Conservation (phyloP, 2,888 invertebrate species). For the Apantesis nais region DNA sequence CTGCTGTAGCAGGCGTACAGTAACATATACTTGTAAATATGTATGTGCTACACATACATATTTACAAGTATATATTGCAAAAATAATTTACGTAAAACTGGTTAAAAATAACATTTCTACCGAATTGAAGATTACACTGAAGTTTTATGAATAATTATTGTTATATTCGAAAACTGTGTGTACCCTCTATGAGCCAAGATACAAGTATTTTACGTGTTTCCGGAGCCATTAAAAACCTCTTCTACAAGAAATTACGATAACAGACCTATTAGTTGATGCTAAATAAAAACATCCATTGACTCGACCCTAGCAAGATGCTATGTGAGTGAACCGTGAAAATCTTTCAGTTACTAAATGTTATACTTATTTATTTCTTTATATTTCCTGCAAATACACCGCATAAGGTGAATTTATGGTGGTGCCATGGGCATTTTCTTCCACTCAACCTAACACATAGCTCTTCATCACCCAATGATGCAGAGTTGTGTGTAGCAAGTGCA, state of each 20-base stretch:
- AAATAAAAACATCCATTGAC: not conserved
- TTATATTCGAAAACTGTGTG: not conserved
- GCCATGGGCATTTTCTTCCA: no score
- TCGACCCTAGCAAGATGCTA: not conserved
- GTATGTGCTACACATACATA: no score
- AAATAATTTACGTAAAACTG: not conserved
- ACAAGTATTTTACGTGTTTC: no score
- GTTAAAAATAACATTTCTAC: not conserved
- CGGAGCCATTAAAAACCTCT: not conserved
- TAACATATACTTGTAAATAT: no score
- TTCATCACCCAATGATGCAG: no score
- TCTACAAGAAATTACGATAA: not conserved
- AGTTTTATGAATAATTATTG: not conserved
- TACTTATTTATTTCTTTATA: not conserved
- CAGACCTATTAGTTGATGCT: not conserved
- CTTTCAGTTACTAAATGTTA: not conserved
- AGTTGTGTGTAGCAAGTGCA: no score
- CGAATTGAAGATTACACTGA: not conserved
- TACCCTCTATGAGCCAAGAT: no score
- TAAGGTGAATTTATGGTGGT: no score
- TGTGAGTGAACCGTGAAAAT: no score
- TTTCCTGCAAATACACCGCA: no score
- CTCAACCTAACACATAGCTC: no score
- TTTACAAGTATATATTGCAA: not conserved
- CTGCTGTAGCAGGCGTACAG: no score